Evolutionary conservation across 2,797 vertebrate genomes (phyloP).

Genomic region (Notamacropus eugenii): DNA sequence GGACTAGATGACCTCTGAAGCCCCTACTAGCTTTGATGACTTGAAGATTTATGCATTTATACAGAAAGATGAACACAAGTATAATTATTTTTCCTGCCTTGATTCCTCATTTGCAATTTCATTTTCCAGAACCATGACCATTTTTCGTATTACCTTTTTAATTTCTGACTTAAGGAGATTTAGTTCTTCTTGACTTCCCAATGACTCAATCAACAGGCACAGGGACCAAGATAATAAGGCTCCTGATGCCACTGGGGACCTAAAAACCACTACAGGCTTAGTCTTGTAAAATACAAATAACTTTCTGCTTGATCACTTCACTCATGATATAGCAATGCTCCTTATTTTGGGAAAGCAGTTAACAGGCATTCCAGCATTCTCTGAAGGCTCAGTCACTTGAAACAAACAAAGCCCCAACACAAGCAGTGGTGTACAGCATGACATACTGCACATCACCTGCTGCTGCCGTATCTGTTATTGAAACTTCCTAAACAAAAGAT

Average conservation of each 20-base stretch:
- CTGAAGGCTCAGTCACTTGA: neutral
- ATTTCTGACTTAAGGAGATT: conserved; percentile 63
- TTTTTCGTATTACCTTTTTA: conserved; percentile 65
- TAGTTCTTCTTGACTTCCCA: conserved; percentile 48
- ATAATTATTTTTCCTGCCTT: conserved; percentile 16
- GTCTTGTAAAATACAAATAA: neutral
- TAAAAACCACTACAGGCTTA: neutral
- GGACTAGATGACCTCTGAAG: neutral
- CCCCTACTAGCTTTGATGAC: neutral
- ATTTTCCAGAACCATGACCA: conserved; percentile 37
- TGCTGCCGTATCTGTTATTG: neutral
- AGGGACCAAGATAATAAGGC: conserved; percentile 48
- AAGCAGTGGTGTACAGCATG: neutral
- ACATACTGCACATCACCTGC: neutral
- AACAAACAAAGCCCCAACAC: neutral
- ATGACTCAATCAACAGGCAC: conserved; percentile 54
- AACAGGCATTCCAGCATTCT: neutral
- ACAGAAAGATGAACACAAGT: neutral
- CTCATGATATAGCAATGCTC: neutral
- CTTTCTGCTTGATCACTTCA: neutral
- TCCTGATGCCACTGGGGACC: neutral
- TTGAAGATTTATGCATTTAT: neutral
- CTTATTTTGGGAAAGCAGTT: neutral
- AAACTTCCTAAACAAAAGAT: conserved; percentile 18
- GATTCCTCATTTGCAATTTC: conserved; percentile 54